Percentiles rank a stretch among this genome's conserved stretches.
Evolutionary conservation across 1,140 invertebrate genomes (phyloP).

Genomic region (Temnothorax curvispinosus): DNA sequence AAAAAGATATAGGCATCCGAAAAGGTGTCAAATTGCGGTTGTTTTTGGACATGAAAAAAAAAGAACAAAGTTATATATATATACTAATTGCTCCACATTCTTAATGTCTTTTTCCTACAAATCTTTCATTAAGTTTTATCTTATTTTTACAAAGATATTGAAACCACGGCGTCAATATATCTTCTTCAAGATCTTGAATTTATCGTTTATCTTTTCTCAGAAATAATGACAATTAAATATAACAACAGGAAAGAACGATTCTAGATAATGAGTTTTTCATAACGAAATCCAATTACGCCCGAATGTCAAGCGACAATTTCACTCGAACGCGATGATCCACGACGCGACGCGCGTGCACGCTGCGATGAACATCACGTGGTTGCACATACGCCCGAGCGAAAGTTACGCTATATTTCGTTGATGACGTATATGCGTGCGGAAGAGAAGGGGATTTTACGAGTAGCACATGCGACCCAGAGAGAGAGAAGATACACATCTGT

Average conservation of each 20-base stretch:
- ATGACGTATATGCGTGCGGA: constrained; percentile 47
- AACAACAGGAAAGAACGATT: not conserved
- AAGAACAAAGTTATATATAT: not conserved
- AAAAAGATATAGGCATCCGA: not conserved
- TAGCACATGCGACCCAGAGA: constrained; percentile 19
- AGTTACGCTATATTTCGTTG: constrained; percentile 57
- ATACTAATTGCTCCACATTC: not conserved
- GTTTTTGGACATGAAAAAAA: not conserved
- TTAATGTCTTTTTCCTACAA: not conserved
- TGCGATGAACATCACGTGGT: constrained; percentile 9
- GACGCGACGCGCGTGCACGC: not conserved
- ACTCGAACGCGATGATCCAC: constrained; percentile 9
- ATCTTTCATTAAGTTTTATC: not conserved
- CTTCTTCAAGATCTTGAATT: not conserved
- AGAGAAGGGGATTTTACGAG: constrained; percentile 15
- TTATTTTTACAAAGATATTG: not conserved
- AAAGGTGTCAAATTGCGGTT: not conserved
- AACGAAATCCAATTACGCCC: constrained; percentile 1
- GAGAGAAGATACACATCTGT: not conserved
- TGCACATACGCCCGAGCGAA: constrained; percentile 11
- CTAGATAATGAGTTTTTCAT: constrained; percentile 31
- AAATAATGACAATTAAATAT: constrained; percentile 1
- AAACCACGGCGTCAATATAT: not conserved
- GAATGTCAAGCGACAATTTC: constrained; percentile 29
- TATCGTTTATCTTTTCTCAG: not conserved